Evolutionary conservation across 2,113 vertebrate species (phyloP), one percentile per base, ranked within the genome.

Genomic region (Phoxinus phoxinus): DNA sequence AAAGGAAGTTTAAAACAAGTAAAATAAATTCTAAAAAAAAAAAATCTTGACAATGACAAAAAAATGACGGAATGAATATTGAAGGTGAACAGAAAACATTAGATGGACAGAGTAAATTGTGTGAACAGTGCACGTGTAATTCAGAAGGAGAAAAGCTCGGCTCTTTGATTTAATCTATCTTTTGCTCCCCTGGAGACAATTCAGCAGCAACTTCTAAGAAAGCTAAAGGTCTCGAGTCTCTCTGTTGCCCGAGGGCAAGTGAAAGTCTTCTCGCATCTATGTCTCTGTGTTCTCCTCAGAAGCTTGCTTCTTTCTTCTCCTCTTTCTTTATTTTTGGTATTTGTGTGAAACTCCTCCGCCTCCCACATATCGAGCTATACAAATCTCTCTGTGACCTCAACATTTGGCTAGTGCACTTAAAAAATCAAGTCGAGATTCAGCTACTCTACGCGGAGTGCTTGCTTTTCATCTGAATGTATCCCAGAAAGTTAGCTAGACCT

Each of bases 211-310:
- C 32, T 56, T 56, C 78, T 51, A 3, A 67, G 46, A 17, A 82
- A 76, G 25, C 32, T 30, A 51, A 72, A 83, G 59, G 35, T 83
- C 9, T 76, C 1, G 8, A 17, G 61, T 63, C 32, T 61, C 32
- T 86, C 25, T 73, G 35, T 21, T 63, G 78, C 85, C 77, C 69
- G 23, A 86, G 71, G 72, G 61, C 63, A 85, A 75, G 77, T 73
- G 56, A 63, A 84, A 69, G 48, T 78, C 46, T 72, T 77, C 73
- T 81, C n/a, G 73, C 25, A 59, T 76, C 48, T 76, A 8, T 19
- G 46, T 76, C 25, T 81, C 37, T 37, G n/a, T 25, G 3, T 81
- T 65, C 25, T 61, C 48, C 61, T 51, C 35, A 32, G 25, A 48
- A 81, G 80, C 61, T 65, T 48, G 4, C 21, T 11, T 53, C 19